phyloP scores from a whole-genome alignment of 2,797 vertebrate species.

The Sebastiscus albofasciatus region DNA sequence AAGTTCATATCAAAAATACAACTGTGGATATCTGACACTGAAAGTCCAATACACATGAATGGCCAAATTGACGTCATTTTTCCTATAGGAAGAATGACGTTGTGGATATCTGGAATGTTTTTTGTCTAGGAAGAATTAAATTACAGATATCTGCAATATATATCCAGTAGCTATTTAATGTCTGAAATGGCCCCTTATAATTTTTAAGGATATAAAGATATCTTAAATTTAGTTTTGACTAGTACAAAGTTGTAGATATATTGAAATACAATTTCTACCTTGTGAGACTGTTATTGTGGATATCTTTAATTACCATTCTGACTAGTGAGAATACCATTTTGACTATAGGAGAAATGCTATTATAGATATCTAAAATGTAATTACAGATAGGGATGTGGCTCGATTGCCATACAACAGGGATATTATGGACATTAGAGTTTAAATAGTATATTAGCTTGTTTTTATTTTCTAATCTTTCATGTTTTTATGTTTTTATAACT shows the following conservation, averaged over 20 bases:
- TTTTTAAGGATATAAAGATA: neutral
- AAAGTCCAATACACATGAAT: no score
- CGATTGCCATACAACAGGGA: neutral
- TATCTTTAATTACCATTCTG: no score
- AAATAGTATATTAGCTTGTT: no score
- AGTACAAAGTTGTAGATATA: neutral
- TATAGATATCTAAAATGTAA: neutral
- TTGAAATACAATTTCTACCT: neutral
- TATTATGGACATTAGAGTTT: neutral
- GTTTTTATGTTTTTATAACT: no score
- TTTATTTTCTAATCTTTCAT: no score
- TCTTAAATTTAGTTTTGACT: neutral
- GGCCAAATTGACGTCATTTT: no score
- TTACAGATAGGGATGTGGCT: neutral
- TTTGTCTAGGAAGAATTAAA: neutral
- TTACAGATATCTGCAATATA: neutral
- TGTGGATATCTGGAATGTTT: neutral
- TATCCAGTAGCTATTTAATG: neutral
- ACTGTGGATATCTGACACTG: neutral
- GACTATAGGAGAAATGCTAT: no score
- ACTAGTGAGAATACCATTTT: no score
- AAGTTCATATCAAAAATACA: neutral
- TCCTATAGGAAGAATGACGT: no score
- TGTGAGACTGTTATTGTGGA: neutral
- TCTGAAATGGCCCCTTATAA: neutral